Evolutionary conservation across 1,140 invertebrate species (phyloP), one percentile per base, ranked within the genome.

Genomic region (Euura lappo): DNA sequence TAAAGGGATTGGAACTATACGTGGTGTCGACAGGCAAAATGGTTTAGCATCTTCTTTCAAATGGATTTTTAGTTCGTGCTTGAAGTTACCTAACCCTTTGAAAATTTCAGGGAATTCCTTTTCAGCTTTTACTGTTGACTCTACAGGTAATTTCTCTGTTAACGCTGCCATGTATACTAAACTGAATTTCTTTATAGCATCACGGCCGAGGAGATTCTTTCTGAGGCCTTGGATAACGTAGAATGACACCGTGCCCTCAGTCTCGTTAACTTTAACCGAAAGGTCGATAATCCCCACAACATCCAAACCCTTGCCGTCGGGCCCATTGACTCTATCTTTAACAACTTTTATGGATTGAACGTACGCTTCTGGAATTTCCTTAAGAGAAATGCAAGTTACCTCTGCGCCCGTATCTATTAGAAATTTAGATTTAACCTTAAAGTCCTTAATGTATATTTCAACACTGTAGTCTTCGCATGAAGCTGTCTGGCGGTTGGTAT

Each of bases 1-100:
- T n/a, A 83, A 72, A 10, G 83, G 76, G 10, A 85, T 77, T 43
- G 83, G 79, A 69, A 81, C 75, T 65, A 74, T 72, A 73, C 83
- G 64, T 11, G 79, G 80, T 28, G 77, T 70, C 5, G 73, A 70
- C 4, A 60, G 8, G 2, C 8, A 8, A 71, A 74, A 74, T 8
- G 77, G 76, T 8, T 8, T 44, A 7, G 65, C 70, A 72, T 72
- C 28, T 46, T 75, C 67, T 71, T 71, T 68, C 7, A 73, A 70
- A 45, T 73, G 10, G 45, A 65, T 44, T 60, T 13, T 72, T 44
- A 60, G 66, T 11, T 71, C 42, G 60, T 28, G 70, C 13, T 71
- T 65, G 3, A 71, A 13, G 11, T 44, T 6, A 4, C 65, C 71
- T 45, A 65, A 2, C 7, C 60, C 65, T 45, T 5, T 66, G 10